Evolutionary conservation across 2,888 invertebrate genomes (phyloP), one percentile per base, ranked within the genome.

Genomic region (Lypha dubia): DNA sequence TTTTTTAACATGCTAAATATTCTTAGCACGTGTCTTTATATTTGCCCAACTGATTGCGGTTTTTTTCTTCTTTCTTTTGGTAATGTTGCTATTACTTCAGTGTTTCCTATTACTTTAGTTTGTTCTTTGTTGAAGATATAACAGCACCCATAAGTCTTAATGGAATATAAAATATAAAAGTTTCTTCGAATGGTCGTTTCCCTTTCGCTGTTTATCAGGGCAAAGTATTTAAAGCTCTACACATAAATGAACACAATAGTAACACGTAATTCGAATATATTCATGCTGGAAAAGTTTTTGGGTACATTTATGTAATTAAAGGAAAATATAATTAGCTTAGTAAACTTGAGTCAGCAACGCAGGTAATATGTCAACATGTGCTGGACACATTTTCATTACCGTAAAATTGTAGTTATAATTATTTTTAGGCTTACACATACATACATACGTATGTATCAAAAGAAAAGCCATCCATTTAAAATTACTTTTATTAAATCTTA

Each of bases 21-120:
- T 63, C 70, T 11, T 67, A 83, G 74, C 79, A 83, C 79, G 79
- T 79, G 79, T 70, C 65, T 75, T n/a, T 83, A 15, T 83, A 65
- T 83, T 75, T 83, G 74, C 74, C 58, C 79, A 79, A 79, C 70
- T 83, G 74, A 79, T 83, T 83, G 76, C 28, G 51, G 63, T 63
- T 53, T 3, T 38, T 60, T 73, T 60, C 3, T n/a, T n/a, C n/a
- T n/a, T n/a, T n/a, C n/a, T n/a, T n/a, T n/a, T n/a, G n/a, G n/a
- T n/a, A n/a, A 28, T 65, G 9, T 62, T 65, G 9, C 7, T 62
- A 11, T 46, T 53, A 9, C n/a, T 68, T 20, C 32, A 38, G 32
- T 22, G 32, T 24, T 58, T 9, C 6, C 24, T 77, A 38, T 20
- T 15, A 49, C 58, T 46, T 38, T 53, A 22, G 74, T 22, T 1